These are phyloP conservation scores for Melangyna quadrimaculata DNA, from an alignment of 2,888 invertebrate species.

Conservation along the genomic window DNA sequence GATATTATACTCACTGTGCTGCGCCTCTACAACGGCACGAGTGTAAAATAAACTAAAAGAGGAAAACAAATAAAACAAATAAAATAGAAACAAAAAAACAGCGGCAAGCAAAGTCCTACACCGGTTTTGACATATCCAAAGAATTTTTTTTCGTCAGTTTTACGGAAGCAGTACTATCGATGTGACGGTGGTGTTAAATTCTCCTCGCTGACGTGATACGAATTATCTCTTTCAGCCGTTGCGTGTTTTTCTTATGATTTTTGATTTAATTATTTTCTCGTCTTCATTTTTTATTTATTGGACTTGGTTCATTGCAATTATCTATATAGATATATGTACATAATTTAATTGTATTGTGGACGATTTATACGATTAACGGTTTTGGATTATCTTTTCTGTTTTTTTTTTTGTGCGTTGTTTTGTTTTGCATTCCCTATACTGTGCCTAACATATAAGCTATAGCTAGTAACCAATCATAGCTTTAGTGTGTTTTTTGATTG, in stretches of 20 bases:
- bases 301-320: conserved; percentile 77
- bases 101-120: conserved; percentile 68
- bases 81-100: conserved; percentile 42
- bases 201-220: conserved; percentile 68
- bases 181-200: conserved; percentile 69
- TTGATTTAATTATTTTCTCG: conserved; percentile 24
- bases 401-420: too few species aligned
- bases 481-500: conserved; percentile 36
- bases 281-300: conserved; percentile 72
- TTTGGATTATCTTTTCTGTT: not conserved
- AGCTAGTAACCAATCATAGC: conserved; percentile 33
- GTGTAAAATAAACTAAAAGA: conserved; percentile 55
- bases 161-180: conserved; percentile 75
- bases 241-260: conserved; percentile 75
- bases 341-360: conserved; percentile 72
- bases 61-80: conserved; percentile 31
- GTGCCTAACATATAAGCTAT: conserved; percentile 61
- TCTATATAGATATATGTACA: too few species aligned
- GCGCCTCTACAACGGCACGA: conserved; percentile 66
- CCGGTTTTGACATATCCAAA: conserved; percentile 72
- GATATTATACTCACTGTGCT: conserved; percentile 18
- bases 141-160: conserved; percentile 73
- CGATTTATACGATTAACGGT: not conserved
- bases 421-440: conserved; percentile 49
- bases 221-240: conserved; percentile 61